Evolutionary conservation across 2,797 vertebrate genomes (phyloP).

Genomic region (Sebastes variabilis): DNA sequence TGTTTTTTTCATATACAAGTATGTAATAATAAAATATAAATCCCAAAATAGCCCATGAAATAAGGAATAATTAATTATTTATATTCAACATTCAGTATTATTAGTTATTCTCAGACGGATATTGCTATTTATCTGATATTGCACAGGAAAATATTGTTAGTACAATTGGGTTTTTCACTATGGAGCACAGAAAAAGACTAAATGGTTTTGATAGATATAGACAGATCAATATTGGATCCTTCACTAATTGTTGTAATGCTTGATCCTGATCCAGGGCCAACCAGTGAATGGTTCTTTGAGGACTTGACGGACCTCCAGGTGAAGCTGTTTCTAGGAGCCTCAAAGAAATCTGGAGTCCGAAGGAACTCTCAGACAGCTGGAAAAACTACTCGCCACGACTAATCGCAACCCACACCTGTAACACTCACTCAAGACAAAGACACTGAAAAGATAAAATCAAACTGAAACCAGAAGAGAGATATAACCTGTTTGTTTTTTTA

Average conservation of each 20-base stretch:
- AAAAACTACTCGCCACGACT: neutral
- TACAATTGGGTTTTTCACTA: neutral
- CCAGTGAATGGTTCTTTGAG: constrained; percentile 37
- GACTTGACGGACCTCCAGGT: constrained; percentile 31
- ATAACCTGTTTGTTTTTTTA: neutral
- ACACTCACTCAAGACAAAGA: too few relatives aligned
- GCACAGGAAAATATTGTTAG: too few relatives aligned
- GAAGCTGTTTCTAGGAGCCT: constrained; percentile 26
- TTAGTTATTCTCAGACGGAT: too few relatives aligned
- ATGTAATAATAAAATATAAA: too few relatives aligned
- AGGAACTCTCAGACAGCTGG: neutral
- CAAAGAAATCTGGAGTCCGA: neutral
- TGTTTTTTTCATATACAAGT: too few relatives aligned
- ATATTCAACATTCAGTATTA: too few relatives aligned
- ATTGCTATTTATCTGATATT: too few relatives aligned
- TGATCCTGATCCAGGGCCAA: constrained; percentile 6
- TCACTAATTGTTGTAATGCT: neutral
- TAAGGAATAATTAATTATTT: too few relatives aligned
- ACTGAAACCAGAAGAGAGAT: neutral
- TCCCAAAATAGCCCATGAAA: too few relatives aligned
- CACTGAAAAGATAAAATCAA: neutral
- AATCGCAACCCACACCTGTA: neutral
- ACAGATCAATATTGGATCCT: neutral
- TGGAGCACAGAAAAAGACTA: neutral
- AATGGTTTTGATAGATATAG: neutral